Conservation (phyloP, 2,797 vertebrate genomes). For the Gobionotothen gibberifrons region DNA sequence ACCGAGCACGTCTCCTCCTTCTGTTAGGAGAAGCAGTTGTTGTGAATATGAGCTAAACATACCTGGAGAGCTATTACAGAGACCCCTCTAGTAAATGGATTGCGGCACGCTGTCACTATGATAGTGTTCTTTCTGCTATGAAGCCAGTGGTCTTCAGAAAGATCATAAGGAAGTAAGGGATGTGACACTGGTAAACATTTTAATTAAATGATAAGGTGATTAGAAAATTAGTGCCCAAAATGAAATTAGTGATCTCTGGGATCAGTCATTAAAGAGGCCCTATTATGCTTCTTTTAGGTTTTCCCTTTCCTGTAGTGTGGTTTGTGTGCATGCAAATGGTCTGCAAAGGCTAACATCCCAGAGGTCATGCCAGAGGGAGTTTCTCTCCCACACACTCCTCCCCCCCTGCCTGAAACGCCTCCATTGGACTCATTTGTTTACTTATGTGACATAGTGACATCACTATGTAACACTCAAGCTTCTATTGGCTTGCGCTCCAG, state of each 20-base stretch:
- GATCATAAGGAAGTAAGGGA: slow-evolving; percentile 31
- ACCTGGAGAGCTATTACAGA: slow-evolving; percentile 60
- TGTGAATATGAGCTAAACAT: slow-evolving; percentile 47
- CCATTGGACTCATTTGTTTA: too few relatives aligned
- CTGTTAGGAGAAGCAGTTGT: slow-evolving; percentile 45
- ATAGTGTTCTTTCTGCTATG: slow-evolving; percentile 40
- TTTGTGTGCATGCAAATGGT: too few relatives aligned
- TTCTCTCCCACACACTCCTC: too few relatives aligned
- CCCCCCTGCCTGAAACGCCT: too few relatives aligned
- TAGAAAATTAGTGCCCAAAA: neutral
- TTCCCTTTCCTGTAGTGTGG: too few relatives aligned
- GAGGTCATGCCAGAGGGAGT: too few relatives aligned
- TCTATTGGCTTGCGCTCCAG: too few relatives aligned
- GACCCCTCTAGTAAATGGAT: slow-evolving; percentile 39
- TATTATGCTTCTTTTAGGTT: too few relatives aligned
- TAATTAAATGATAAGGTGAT: slow-evolving; percentile 28
- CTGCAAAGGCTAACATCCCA: too few relatives aligned
- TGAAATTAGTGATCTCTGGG: slow-evolving; percentile 8
- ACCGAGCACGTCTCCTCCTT: slow-evolving; percentile 53
- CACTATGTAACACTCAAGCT: too few relatives aligned
- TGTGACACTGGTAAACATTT: slow-evolving; percentile 31
- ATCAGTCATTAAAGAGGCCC: slow-evolving; percentile 16
- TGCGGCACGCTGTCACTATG: slow-evolving; percentile 33
- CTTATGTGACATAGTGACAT: too few relatives aligned
- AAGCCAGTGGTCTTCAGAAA: slow-evolving; percentile 2